Evolutionary conservation across 1,140 invertebrate genomes (phyloP).

Genomic region (Drosophila ohnishii): DNA sequence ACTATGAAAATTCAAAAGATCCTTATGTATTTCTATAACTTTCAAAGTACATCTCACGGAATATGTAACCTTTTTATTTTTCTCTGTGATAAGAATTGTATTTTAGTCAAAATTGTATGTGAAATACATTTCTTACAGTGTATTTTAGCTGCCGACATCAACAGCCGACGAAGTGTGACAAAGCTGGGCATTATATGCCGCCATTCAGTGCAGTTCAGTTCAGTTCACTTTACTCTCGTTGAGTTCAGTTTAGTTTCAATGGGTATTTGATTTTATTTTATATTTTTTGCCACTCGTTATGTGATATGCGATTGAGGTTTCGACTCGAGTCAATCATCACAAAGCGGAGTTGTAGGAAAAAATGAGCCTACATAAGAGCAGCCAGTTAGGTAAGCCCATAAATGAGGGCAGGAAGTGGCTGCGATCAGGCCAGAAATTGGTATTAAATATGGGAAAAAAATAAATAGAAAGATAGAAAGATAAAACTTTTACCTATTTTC

Average conservation of each 20-base stretch:
- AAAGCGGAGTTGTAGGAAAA: slow-evolving; percentile 11
- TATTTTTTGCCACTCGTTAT: slow-evolving; percentile 33
- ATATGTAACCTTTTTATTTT: too few relatives aligned
- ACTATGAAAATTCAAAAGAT: too few relatives aligned
- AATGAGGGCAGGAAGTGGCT: slow-evolving; percentile 29
- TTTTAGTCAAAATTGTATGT: too few relatives aligned
- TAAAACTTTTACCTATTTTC: slow-evolving; percentile 30
- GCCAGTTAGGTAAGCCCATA: slow-evolving; percentile 20
- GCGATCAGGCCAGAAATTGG: not conserved
- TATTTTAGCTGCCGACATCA: not conserved
- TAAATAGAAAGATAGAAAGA: not conserved
- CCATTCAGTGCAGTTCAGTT: slow-evolving; percentile 59
- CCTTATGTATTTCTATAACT: not conserved
- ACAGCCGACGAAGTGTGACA: slow-evolving; percentile 71
- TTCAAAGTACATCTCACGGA: not conserved
- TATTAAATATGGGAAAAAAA: slow-evolving; percentile 19
- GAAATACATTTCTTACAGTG: not conserved
- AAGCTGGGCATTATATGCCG: slow-evolving; percentile 64
- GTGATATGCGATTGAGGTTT: slow-evolving; percentile 40
- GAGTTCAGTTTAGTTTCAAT: slow-evolving; percentile 39
- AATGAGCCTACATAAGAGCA: slow-evolving; percentile 1
- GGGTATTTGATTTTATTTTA: slow-evolving; percentile 29
- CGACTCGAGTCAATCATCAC: slow-evolving; percentile 2
- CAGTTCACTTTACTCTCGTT: slow-evolving; percentile 43
- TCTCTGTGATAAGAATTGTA: too few relatives aligned